phyloP scores from a whole-genome alignment of 1,140 invertebrate species.

The Cephus cinctus region DNA sequence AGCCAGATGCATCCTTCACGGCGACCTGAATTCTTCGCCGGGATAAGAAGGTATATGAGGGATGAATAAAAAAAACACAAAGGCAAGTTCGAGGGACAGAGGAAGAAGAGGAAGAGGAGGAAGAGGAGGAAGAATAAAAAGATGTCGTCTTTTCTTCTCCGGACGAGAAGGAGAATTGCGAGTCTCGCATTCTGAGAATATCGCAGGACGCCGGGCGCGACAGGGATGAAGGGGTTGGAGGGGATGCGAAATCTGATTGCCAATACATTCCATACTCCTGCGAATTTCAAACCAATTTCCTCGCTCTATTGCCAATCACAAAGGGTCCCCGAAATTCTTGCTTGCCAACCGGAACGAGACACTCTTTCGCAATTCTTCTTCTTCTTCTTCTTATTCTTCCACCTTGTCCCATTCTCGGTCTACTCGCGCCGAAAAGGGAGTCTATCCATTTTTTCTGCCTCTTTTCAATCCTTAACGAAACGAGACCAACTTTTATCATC shows the following conservation, averaged over 20 bases:
- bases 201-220: conserved; percentile 20
- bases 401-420: too few species aligned
- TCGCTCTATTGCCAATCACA: conserved; percentile 51
- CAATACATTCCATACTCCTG: conserved; percentile 47
- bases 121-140: too few species aligned
- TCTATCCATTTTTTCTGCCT: too few species aligned
- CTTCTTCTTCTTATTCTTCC: conserved; percentile 15
- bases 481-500: too few species aligned
- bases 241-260: conserved; percentile 49
- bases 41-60: too few species aligned
- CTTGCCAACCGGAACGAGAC: conserved; percentile 40
- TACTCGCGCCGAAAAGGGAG: too few species aligned
- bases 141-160: too few species aligned
- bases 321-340: conserved; percentile 42
- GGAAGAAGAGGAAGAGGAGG: conserved; percentile 16
- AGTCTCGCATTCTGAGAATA: conserved; percentile 37
- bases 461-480: too few species aligned
- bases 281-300: conserved; percentile 52
- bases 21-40: too few species aligned
- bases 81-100: too few species aligned
- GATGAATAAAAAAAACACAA: too few species aligned
- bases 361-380: conserved; percentile 30
- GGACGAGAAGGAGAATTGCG: conserved; percentile 24
- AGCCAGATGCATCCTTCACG: too few species aligned
- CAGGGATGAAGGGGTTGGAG: conserved; percentile 16